These are phyloP conservation scores for Cybosia mesomella DNA, from an alignment of 2,888 invertebrate species.

Conservation along the genomic window DNA sequence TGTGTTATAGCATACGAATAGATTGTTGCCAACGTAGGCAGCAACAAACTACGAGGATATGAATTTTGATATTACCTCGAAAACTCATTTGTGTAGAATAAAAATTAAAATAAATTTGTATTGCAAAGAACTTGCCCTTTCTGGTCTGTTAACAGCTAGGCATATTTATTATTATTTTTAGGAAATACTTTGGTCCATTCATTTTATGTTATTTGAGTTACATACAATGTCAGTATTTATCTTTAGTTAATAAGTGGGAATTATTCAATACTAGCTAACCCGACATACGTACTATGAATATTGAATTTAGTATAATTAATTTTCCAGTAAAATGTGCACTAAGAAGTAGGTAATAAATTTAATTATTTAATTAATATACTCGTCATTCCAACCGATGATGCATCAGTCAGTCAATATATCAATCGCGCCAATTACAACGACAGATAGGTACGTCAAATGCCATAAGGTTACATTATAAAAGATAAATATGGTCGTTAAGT, in stretches of 20 bases:
- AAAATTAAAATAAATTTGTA: not conserved
- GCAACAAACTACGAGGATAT: constrained; percentile 11
- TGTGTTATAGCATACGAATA: constrained; percentile 37
- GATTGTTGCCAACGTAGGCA: constrained; percentile 29
- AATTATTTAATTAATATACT: no score
- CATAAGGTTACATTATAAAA: no score
- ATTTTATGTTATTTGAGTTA: not conserved
- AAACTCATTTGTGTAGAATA: not conserved
- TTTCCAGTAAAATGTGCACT: no score
- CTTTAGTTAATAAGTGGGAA: not conserved
- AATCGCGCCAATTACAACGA: no score
- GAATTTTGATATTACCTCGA: not conserved
- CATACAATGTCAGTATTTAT: not conserved
- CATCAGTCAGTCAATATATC: no score
- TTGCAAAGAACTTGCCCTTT: not conserved
- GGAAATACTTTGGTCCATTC: not conserved
- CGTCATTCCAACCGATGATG: no score
- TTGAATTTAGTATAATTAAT: no score
- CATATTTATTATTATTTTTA: not conserved
- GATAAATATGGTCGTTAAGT: no score
- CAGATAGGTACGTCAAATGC: no score
- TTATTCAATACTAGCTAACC: no score
- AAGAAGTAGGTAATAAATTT: no score
- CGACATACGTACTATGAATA: no score
- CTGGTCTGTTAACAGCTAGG: not conserved